Evolutionary conservation across 2,888 invertebrate genomes (phyloP).

Genomic region (Eupithecia vulgata): DNA sequence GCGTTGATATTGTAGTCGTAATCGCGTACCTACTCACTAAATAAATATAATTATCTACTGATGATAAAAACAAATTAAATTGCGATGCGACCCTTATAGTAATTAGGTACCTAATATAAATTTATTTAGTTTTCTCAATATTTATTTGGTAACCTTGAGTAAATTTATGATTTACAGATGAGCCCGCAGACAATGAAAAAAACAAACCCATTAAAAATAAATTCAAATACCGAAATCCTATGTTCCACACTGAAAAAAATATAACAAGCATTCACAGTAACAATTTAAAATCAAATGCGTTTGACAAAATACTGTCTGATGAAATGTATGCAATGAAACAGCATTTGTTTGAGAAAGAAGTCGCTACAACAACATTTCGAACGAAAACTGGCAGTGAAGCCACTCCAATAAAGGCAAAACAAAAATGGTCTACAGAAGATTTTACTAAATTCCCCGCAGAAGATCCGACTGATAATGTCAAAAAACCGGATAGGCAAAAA

Average conservation of each 20-base stretch:
- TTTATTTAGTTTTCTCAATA: neutral
- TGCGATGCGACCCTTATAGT: too few species aligned
- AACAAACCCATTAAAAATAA: conserved; percentile 9
- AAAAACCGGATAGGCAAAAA: conserved; percentile 30
- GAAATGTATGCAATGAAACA: conserved; percentile 70
- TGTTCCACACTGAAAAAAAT: conserved; percentile 50
- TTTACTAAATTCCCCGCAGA: neutral
- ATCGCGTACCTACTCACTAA: neutral
- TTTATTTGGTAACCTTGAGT: neutral
- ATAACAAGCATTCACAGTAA: conserved; percentile 43
- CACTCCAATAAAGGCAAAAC: conserved; percentile 54
- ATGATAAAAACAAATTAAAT: neutral
- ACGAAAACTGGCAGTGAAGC: conserved; percentile 48
- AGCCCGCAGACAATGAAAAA: conserved; percentile 33
- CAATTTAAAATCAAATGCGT: conserved; percentile 64
- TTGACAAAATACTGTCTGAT: conserved; percentile 69
- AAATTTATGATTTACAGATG: conserved; percentile 48
- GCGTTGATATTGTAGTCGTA: neutral
- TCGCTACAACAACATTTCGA: conserved; percentile 46
- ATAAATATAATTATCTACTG: neutral
- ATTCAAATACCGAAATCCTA: conserved; percentile 41
- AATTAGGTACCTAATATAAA: neutral
- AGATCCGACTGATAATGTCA: conserved; percentile 10
- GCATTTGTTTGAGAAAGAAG: conserved; percentile 59
- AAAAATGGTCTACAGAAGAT: conserved; percentile 59